Base-by-base conservation (phyloP, 2,888 invertebrate species). In the Ecliptopera silaceata region DNA sequence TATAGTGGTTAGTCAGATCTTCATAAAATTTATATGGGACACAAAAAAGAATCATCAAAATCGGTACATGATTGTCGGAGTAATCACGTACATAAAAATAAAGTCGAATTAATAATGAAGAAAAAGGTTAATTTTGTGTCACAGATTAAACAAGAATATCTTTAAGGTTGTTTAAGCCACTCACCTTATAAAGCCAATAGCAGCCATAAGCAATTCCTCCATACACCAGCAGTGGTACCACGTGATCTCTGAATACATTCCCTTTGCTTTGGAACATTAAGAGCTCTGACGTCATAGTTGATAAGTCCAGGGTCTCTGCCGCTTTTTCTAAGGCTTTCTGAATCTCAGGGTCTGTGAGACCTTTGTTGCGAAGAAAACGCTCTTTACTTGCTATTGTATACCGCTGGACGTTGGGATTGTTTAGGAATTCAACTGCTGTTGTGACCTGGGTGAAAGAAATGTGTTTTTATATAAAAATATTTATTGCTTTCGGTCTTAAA, bases 371-470 rank as follows among this genome's bases (percentile, higher is more conserved):
- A 1, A 97, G 91, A 82, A 97, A 97, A 62, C 94, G 93, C 77
- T 96, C 95, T 74, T 96, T 97, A 79, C 96, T 95, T 54, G 94
- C 92, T 50, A 95, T 77, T 0, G 97, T 94, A 70, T 96, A 96
- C 65, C 93, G 91, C 48, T 94, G 93, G 1, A 97, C 96, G 80
- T 95, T 96, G n/a, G 95, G 95, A 87, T 97, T 97, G 80, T 95
- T 94, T 48, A 97, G 88, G 88, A 97, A 97, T 74, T 96, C 96
- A 2, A 97, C 93, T 4, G 97, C 97, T 11, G 97, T 97, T 68
- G 94, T 93, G 60, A 97, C 94, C 97, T 97, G 80, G n/a, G 8
- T n/a, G n/a, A 29, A 26, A 22, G 6, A 26, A 4, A 6, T 18
- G 39, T 34, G 12, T 5, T 5, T 13, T 26, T 26, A n/a, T n/a